phyloP scores from a whole-genome alignment of 2,113 vertebrate genomes.

The Neolamprologus sp. region DNA sequence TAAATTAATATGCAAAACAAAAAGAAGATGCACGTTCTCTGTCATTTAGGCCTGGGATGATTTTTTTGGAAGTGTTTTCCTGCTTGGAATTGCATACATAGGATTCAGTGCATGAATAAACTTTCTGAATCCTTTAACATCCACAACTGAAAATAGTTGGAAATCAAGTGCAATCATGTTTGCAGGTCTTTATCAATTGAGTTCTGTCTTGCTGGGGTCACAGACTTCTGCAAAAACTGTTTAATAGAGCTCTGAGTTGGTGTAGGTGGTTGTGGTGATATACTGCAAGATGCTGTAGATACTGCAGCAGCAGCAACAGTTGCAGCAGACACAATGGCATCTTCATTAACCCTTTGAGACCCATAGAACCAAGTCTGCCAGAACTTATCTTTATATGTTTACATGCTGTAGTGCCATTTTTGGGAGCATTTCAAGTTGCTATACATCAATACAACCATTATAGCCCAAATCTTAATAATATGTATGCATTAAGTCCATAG shows the following conservation, averaged over 20 bases:
- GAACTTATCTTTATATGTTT: no score
- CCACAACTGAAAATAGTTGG: not conserved
- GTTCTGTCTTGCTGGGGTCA: not conserved
- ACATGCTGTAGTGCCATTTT: not conserved
- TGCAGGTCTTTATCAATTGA: not conserved
- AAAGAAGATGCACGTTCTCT: not conserved
- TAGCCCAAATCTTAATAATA: no score
- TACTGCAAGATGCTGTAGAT: not conserved
- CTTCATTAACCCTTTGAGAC: not conserved
- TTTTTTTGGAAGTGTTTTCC: not conserved
- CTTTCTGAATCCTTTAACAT: not conserved
- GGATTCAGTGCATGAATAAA: not conserved
- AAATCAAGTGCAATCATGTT: not conserved
- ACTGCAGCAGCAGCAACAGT: not conserved
- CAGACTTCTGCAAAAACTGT: not conserved
- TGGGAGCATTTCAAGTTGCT: no score
- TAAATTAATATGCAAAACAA: not conserved
- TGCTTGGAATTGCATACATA: not conserved
- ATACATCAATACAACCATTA: no score
- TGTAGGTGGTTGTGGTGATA: not conserved
- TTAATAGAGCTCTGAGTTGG: not conserved
- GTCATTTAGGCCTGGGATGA: not conserved
- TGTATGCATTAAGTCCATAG: no score
- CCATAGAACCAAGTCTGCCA: no score
- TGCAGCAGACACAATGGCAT: not conserved